Evolutionary conservation across 2,888 invertebrate species (phyloP).

Genomic region (Anaspis maculata): DNA sequence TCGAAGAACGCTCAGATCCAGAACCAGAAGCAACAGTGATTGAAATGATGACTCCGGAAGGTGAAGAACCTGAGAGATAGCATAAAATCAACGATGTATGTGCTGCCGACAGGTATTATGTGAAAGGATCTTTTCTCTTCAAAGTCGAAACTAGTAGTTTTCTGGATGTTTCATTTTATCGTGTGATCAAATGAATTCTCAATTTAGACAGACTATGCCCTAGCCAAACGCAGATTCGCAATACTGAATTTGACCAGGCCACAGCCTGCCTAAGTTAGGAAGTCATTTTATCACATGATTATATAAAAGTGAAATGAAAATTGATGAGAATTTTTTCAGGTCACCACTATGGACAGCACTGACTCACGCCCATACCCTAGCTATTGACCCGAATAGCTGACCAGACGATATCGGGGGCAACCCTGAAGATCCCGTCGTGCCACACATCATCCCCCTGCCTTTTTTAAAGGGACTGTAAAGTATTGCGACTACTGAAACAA

Average conservation of each 20-base stretch:
- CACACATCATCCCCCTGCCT: conserved; percentile 36
- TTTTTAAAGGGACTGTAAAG: conserved; percentile 31
- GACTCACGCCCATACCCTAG: conserved; percentile 58
- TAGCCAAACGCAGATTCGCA: too few relatives aligned
- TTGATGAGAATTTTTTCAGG: conserved; percentile 42
- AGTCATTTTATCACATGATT: not conserved
- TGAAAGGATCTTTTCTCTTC: not conserved
- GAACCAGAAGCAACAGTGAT: conserved; percentile 48
- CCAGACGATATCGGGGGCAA: conserved; percentile 26
- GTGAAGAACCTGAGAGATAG: conserved; percentile 35
- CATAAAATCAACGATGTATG: conserved; percentile 30
- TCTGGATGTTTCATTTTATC: not conserved
- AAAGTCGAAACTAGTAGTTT: not conserved
- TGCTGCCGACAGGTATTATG: conserved; percentile 33
- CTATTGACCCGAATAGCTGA: conserved; percentile 35
- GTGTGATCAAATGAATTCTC: too few relatives aligned
- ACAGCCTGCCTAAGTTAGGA: too few relatives aligned
- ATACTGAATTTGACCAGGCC: too few relatives aligned
- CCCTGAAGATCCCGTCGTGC: conserved; percentile 31
- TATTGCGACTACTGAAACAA: too few relatives aligned
- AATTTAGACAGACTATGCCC: too few relatives aligned
- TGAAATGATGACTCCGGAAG: conserved; percentile 40
- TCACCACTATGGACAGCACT: conserved; percentile 77
- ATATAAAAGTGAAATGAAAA: too few relatives aligned
- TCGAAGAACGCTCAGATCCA: conserved; percentile 74